These are phyloP conservation scores for Harpalus rufipes DNA, from an alignment of 2,888 invertebrate genomes.

Conservation along the genomic window DNA sequence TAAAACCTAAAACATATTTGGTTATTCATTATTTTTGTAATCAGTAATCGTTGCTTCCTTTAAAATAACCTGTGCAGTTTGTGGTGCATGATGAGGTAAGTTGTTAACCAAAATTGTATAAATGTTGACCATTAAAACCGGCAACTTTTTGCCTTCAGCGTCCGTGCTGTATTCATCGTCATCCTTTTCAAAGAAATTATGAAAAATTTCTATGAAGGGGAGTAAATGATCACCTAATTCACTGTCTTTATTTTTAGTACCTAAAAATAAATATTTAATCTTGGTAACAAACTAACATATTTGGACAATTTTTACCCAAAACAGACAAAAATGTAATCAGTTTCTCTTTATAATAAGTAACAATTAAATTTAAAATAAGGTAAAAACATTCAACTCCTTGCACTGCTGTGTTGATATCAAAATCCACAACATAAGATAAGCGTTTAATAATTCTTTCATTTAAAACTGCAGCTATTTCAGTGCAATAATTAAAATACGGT, in stretches of 20 bases:
- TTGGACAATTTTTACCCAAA: slow-evolving; percentile 74
- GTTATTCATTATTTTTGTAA: slow-evolving; percentile 1
- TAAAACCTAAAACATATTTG: slow-evolving; percentile 72
- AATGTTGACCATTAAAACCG: slow-evolving; percentile 72
- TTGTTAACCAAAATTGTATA: slow-evolving; percentile 68
- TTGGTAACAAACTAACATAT: slow-evolving; percentile 37
- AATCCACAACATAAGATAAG: slow-evolving; percentile 79
- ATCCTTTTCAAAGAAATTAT: slow-evolving; percentile 74
- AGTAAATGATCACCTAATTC: slow-evolving; percentile 69
- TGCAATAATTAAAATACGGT: slow-evolving; percentile 73
- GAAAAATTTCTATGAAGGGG: slow-evolving; percentile 72
- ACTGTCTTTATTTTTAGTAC: slow-evolving; percentile 68
- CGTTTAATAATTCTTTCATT: slow-evolving; percentile 77
- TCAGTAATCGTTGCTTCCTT: background rate
- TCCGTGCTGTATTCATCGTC: slow-evolving; percentile 74
- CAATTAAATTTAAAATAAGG: slow-evolving; percentile 75
- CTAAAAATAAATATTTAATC: slow-evolving; percentile 68
- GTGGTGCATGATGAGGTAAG: slow-evolving; percentile 48
- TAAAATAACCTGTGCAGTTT: slow-evolving; percentile 21
- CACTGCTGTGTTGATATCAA: slow-evolving; percentile 80
- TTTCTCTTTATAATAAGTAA: slow-evolving; percentile 74
- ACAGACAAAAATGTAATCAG: slow-evolving; percentile 76
- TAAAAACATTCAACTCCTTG: slow-evolving; percentile 82
- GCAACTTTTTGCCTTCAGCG: slow-evolving; percentile 74
- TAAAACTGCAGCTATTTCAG: slow-evolving; percentile 75